These are phyloP conservation scores for Anarsia innoxiella DNA, from an alignment of 2,888 invertebrate species.

Conservation along the genomic window DNA sequence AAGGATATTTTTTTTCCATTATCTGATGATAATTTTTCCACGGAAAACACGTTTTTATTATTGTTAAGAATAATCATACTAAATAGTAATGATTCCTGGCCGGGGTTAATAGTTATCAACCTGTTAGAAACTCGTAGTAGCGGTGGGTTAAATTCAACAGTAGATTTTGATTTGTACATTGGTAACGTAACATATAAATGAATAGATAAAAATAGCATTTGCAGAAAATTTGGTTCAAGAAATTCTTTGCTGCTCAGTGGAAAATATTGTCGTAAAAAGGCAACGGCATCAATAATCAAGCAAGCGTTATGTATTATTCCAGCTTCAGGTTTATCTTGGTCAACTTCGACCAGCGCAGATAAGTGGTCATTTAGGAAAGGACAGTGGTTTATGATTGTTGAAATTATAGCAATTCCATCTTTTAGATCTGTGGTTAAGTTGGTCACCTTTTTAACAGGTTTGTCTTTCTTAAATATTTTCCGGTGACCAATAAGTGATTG, in stretches of 20 bases:
- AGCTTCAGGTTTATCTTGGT: slow-evolving; percentile 45
- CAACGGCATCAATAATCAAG: slow-evolving; percentile 71
- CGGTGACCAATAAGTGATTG: too few relatives aligned
- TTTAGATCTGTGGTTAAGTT: slow-evolving; percentile 70
- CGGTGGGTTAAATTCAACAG: slow-evolving; percentile 57
- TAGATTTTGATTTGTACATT: slow-evolving; percentile 60
- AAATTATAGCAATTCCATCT: slow-evolving; percentile 73
- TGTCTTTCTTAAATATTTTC: slow-evolving; percentile 30
- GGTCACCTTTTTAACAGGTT: slow-evolving; percentile 37
- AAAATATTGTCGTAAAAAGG: slow-evolving; percentile 70
- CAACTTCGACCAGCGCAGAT: slow-evolving; percentile 57
- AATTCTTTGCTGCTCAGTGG: slow-evolving; percentile 69
- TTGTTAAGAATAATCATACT: slow-evolving; percentile 48
- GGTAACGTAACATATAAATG: slow-evolving; percentile 75
- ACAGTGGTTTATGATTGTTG: slow-evolving; percentile 73
- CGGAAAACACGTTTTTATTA: slow-evolving; percentile 41
- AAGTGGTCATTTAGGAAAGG: slow-evolving; percentile 69
- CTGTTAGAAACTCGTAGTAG: slow-evolving; percentile 55
- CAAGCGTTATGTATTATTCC: slow-evolving; percentile 74
- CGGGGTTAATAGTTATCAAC: slow-evolving; percentile 50
- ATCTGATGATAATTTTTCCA: slow-evolving; percentile 48
- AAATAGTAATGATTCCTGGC: slow-evolving; percentile 53
- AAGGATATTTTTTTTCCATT: slow-evolving; percentile 54
- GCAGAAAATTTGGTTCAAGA: slow-evolving; percentile 66
- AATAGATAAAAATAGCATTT: slow-evolving; percentile 74